Conservation (phyloP, 2,113 vertebrate species). For the Elachura formosa region DNA sequence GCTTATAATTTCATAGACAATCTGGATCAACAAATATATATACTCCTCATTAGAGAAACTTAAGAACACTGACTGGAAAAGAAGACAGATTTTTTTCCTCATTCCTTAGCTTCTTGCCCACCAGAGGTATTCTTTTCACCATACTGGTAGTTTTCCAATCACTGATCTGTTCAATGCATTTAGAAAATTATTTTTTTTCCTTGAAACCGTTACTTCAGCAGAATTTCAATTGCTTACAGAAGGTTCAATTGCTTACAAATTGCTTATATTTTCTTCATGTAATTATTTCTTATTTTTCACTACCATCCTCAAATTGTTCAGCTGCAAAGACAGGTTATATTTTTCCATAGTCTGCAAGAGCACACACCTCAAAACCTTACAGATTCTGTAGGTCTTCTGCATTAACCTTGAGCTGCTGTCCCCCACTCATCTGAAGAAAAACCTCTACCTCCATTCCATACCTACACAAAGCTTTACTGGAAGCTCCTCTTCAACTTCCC, state of each 20-base stretch:
- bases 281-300: background rate
- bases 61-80: slow-evolving; percentile 15
- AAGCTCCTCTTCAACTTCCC: background rate
- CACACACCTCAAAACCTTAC: background rate
- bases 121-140: background rate
- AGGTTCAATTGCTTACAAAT: background rate
- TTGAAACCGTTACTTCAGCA: background rate
- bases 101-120: slow-evolving; percentile 6
- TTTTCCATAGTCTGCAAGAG: background rate
- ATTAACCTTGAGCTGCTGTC: background rate
- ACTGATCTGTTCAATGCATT: slow-evolving; percentile 21
- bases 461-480: background rate
- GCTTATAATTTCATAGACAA: background rate
- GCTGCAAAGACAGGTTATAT: background rate
- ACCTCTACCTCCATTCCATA: background rate
- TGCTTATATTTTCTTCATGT: background rate
- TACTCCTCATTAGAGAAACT: background rate
- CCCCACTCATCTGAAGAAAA: background rate
- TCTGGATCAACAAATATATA: background rate
- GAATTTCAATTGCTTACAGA: background rate
- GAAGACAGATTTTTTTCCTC: background rate
- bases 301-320: background rate
- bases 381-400: background rate
- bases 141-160: background rate
- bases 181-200: background rate